Percentiles rank a stretch among this genome's conserved stretches.
phyloP scores from a whole-genome alignment of 2,113 vertebrate species.

The Eulemur rufifrons region DNA sequence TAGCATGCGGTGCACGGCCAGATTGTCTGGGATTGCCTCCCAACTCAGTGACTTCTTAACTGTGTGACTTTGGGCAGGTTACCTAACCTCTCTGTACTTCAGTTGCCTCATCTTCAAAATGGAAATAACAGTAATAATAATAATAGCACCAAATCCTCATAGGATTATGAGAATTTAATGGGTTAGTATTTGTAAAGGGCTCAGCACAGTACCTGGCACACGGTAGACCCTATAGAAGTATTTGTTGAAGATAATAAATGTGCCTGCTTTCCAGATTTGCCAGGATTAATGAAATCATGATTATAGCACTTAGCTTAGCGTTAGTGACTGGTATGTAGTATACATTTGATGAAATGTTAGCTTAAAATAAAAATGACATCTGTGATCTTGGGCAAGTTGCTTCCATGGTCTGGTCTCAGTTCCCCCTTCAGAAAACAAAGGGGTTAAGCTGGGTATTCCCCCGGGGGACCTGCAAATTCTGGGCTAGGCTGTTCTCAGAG shows the following conservation, averaged over 20 bases:
- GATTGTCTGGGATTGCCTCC: too few relatives aligned
- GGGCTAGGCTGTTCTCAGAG: neutral
- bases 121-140: neutral
- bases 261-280: neutral
- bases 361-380: slow-evolving; percentile 3
- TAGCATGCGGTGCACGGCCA: accelerated
- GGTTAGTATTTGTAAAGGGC: neutral
- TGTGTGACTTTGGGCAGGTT: neutral
- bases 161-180: neutral
- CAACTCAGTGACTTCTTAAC: neutral
- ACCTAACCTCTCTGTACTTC: neutral
- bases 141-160: neutral
- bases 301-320: neutral
- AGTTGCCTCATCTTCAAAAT: neutral
- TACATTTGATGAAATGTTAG: neutral
- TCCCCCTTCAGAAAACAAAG: slow-evolving; percentile 40
- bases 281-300: too few relatives aligned
- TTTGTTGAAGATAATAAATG: neutral
- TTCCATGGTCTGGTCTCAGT: slow-evolving; percentile 51
- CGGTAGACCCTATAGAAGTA: neutral
- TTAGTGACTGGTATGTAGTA: neutral
- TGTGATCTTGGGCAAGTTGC: slow-evolving; percentile 36
- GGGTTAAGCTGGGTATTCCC: neutral
- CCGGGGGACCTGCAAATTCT: neutral
- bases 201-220: neutral